These are phyloP conservation scores for Octodonta nipae DNA, from an alignment of 2,888 invertebrate genomes.

Conservation along the genomic window DNA sequence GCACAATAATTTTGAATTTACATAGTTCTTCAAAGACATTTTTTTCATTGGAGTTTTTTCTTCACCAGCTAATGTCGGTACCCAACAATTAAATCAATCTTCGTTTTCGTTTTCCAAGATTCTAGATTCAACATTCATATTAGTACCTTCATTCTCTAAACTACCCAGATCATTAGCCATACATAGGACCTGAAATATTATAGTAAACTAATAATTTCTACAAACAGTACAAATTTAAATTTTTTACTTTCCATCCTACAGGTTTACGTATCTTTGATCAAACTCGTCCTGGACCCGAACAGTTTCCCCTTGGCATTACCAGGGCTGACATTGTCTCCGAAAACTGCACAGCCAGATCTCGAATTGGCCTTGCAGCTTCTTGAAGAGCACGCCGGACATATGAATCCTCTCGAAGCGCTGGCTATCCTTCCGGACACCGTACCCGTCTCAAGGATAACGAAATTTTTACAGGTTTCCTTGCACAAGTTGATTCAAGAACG, in stretches of 20 bases:
- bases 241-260: constrained; percentile 15
- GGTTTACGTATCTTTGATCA: constrained; percentile 33
- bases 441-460: constrained; percentile 57
- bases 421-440: constrained; percentile 70
- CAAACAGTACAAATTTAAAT: too few relatives aligned
- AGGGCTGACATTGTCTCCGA: constrained; percentile 39
- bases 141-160: too few relatives aligned
- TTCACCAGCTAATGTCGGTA: too few relatives aligned
- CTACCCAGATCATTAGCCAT: too few relatives aligned
- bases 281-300: constrained; percentile 31
- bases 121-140: too few relatives aligned
- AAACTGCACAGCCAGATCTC: constrained; percentile 57
- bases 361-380: constrained; percentile 68
- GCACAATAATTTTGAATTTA: too few relatives aligned
- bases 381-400: constrained; percentile 69
- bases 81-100: too few relatives aligned
- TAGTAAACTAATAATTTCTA: too few relatives aligned
- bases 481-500: constrained; percentile 56
- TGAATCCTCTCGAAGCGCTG: constrained; percentile 69
- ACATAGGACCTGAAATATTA: too few relatives aligned
- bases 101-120: too few relatives aligned
- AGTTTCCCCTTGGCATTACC: constrained; percentile 25
- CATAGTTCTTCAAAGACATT: too few relatives aligned
- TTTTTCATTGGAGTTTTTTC: too few relatives aligned
- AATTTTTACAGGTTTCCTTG: constrained; percentile 21